Base-by-base conservation (phyloP, 2,113 vertebrate genomes). In the Thalassoma bifasciatum region DNA sequence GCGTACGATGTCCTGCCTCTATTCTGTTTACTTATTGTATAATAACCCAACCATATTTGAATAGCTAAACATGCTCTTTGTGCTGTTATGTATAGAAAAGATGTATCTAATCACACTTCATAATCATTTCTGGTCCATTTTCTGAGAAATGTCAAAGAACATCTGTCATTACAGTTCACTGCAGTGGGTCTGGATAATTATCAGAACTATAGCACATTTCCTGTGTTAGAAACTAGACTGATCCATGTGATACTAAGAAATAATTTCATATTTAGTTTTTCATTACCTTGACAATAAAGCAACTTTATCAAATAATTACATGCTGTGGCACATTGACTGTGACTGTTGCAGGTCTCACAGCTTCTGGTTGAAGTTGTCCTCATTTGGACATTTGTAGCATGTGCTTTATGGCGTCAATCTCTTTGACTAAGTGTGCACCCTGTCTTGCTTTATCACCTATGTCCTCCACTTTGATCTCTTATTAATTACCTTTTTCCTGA, bases 351-450 rank as follows among this genome's bases (percentile, higher is more conserved):
- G 30, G 30, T 30, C n/a, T 65, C 68, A 34, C 24, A 65, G 23
- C 74, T 64, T 69, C 42, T 70, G 70, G 46, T 16, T 36, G 21
- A 23, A 53, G 42, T 72, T 36, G 9, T 30, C 26, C 47, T 50
- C 19, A 65, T 19, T 3, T 54, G 22, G 38, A 47, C 30, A 49
- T 38, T 21, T 52, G 11, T 16, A 40, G 26, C 38, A 42, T 47
- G 21, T 59, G 11, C 30, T 42, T 14, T 21, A 50, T 30, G 23
- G 46, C 46, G 37, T 72, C 49, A 46, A 64, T 68, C 40, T 12
- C 34, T 58, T 44, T 53, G 49, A 49, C 22, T 30, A 10, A 22
- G 22, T 72, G 54, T 56, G 11, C 52, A 75, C 64, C 76, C 66
- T 26, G 56, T 61, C 22, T 64, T 64, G n/a, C 14, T 17, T 57